phyloP scores from a whole-genome alignment of 2,113 vertebrate species.

The Puffinus mauretanicus region DNA sequence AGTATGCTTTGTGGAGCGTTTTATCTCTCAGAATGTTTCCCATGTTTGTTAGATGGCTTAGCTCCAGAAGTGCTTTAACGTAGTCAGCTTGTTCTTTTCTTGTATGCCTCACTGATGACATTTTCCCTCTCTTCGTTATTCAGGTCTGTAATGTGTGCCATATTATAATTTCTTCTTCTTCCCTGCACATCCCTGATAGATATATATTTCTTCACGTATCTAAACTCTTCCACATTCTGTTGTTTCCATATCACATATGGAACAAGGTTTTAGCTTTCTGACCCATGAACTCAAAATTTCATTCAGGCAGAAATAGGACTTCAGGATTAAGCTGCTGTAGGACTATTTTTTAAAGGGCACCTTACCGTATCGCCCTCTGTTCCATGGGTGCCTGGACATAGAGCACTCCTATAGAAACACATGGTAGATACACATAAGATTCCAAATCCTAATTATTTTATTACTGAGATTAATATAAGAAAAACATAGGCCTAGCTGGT shows the following conservation, averaged over 20 bases:
- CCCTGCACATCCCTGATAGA: not conserved
- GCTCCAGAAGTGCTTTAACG: constrained; percentile 9
- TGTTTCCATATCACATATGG: not conserved
- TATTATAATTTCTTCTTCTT: not conserved
- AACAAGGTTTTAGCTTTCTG: not conserved
- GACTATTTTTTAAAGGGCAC: not conserved
- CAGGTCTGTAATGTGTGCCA: not conserved
- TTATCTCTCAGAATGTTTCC: constrained; percentile 8
- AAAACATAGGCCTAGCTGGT: not conserved
- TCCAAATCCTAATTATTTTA: not conserved
- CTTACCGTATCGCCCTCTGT: not conserved
- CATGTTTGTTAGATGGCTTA: constrained; percentile 2
- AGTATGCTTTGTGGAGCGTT: not conserved
- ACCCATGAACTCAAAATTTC: not conserved
- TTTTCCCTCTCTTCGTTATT: constrained; percentile 1
- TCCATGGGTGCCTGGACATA: not conserved
- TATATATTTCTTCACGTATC: not conserved
- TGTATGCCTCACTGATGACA: not conserved
- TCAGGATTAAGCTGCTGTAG: not conserved
- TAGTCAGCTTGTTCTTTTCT: constrained; percentile 3
- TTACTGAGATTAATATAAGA: not conserved
- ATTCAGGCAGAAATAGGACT: not conserved
- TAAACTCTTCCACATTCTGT: not conserved
- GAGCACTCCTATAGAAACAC: not conserved
- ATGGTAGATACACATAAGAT: not conserved